Percentiles rank a stretch among this genome's conserved stretches.
Evolutionary conservation across 2,797 vertebrate species (phyloP).

Genomic region (Rhinatrema bivittatum): DNA sequence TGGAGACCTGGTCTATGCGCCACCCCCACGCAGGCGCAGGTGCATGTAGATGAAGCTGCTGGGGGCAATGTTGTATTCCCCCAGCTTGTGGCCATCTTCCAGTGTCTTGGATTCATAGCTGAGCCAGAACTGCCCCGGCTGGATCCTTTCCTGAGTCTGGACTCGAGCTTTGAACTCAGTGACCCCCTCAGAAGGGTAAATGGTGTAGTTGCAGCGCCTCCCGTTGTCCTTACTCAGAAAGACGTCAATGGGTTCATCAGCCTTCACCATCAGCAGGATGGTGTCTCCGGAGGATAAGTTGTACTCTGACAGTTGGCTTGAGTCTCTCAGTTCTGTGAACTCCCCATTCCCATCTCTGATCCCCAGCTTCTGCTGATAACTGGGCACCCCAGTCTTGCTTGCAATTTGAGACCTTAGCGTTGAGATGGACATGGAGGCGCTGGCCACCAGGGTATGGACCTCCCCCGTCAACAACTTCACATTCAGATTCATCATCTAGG

Average conservation of each 20-base stretch:
- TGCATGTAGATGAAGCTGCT: conserved; percentile 17
- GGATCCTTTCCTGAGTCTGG: neutral
- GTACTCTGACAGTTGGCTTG: neutral
- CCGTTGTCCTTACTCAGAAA: conserved; percentile 15
- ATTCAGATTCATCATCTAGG: conserved; percentile 1
- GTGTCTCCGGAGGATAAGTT: neutral
- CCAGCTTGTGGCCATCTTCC: conserved; percentile 5
- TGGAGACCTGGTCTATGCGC: too few relatives aligned
- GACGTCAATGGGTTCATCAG: neutral
- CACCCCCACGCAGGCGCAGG: conserved; percentile 18
- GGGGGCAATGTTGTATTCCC: conserved; percentile 10
- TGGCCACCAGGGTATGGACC: neutral
- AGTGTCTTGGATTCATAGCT: conserved; percentile 8
- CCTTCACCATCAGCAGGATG: conserved; percentile 8
- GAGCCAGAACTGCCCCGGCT: conserved; percentile 4
- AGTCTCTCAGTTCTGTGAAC: fast-evolving
- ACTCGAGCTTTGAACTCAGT: conserved; percentile 9
- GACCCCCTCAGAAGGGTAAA: conserved; percentile 16
- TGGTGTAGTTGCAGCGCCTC: neutral
- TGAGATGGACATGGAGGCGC: fast-evolving
- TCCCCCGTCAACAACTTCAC: conserved; percentile 22
- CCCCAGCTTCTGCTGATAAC: conserved; percentile 26
- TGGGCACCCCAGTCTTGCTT: fast-evolving
- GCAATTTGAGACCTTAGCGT: conserved; percentile 15
- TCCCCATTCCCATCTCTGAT: fast-evolving